Evolutionary conservation across 2,888 invertebrate species (phyloP).

Genomic region (Agrotis puta): DNA sequence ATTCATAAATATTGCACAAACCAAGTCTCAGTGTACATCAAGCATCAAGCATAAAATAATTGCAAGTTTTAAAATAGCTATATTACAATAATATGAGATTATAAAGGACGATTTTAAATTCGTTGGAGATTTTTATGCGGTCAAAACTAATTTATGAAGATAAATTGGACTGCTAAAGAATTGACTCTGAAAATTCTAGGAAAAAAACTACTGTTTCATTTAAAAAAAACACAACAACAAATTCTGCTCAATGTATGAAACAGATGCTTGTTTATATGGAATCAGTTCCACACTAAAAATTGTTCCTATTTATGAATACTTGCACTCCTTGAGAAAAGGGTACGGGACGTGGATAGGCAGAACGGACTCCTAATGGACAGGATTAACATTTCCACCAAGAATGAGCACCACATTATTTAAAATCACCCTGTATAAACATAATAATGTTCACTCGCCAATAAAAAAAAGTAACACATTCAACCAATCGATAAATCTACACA

Average conservation of each 20-base stretch:
- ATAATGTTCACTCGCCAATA: constrained; percentile 60
- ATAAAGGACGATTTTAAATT: constrained; percentile 14
- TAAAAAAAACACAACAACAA: background rate
- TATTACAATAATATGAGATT: constrained; percentile 17
- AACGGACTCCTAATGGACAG: no score
- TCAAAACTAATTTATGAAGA: background rate
- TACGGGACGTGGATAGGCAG: no score
- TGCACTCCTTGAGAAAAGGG: no score
- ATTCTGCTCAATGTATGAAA: background rate
- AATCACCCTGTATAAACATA: constrained; percentile 7
- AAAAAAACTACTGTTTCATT: background rate
- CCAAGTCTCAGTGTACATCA: constrained; percentile 57
- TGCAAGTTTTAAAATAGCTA: constrained; percentile 42
- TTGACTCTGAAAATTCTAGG: background rate
- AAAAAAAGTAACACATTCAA: constrained; percentile 68
- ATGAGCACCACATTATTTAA: no score
- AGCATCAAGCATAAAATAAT: constrained; percentile 46
- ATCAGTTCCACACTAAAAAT: background rate
- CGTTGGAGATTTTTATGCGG: background rate
- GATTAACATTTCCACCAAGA: no score
- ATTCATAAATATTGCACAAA: constrained; percentile 61
- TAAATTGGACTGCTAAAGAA: no score
- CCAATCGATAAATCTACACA: constrained; percentile 68
- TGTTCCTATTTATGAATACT: no score
- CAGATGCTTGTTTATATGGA: background rate